Evolutionary conservation across 2,888 invertebrate genomes (phyloP).

Genomic region (Ashinkailepas kermadecensis): DNA sequence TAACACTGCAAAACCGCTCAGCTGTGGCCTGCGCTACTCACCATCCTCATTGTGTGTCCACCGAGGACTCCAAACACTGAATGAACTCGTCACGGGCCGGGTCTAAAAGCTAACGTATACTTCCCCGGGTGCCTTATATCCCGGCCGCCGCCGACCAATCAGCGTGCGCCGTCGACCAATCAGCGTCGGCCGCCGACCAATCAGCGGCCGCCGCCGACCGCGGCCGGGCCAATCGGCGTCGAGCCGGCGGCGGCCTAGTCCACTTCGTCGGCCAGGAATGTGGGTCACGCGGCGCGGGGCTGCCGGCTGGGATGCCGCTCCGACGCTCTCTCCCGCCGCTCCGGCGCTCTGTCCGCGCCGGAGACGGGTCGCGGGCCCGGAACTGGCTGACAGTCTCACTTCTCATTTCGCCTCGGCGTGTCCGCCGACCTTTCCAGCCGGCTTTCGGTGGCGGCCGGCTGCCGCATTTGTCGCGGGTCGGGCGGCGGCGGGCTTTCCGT

Average conservation of each 20-base stretch:
- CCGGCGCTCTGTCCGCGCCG: background rate
- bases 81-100: conserved; percentile 23
- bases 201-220: no score
- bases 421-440: no score
- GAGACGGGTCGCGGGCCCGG: no score
- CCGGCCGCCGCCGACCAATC: background rate
- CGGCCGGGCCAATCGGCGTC: no score
- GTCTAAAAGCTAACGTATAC: conserved; percentile 24
- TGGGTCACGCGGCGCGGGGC: background rate
- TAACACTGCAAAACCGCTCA: no score
- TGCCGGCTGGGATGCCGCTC: background rate
- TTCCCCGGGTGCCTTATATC: background rate
- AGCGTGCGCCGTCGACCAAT: background rate
- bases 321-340: background rate
- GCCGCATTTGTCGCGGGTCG: no score
- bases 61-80: background rate
- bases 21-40: background rate
- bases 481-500: no score
- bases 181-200: background rate
- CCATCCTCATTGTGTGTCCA: background rate
- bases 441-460: no score
- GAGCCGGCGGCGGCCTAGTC: background rate
- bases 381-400: no score
- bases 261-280: background rate
- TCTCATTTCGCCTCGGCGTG: no score